Percentiles rank a stretch among this genome's conserved stretches.
These are phyloP conservation scores for Margaritifera margaritifera DNA, from an alignment of 2,888 invertebrate genomes.

Conservation along the genomic window DNA sequence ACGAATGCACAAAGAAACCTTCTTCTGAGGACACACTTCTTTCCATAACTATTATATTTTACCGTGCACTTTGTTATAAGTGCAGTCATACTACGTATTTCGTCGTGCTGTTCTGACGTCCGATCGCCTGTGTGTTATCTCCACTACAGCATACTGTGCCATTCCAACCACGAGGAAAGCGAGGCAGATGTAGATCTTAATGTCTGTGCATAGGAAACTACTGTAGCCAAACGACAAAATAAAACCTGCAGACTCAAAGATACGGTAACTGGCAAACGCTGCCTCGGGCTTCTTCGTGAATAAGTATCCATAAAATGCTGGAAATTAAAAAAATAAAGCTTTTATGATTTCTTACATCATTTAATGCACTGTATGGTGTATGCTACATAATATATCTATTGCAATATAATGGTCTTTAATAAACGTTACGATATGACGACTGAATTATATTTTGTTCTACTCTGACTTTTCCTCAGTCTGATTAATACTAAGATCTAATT, in stretches of 20 bases:
- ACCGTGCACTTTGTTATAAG: too few relatives aligned
- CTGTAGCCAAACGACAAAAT: conserved; percentile 88
- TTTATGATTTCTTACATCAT: background rate
- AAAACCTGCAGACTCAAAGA: conserved; percentile 93
- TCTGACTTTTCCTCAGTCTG: too few relatives aligned
- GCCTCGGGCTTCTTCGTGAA: conserved; percentile 42
- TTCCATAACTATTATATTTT: too few relatives aligned
- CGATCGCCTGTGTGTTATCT: conserved; percentile 23
- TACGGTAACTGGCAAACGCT: conserved; percentile 42
- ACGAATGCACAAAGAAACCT: too few relatives aligned
- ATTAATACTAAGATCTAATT: too few relatives aligned
- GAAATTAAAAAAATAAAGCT: conserved; percentile 79
- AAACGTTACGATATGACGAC: too few relatives aligned
- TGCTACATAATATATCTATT: too few relatives aligned
- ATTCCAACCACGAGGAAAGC: conserved; percentile 34
- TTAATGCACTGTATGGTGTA: too few relatives aligned
- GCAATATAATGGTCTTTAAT: too few relatives aligned
- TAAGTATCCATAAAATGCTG: conserved; percentile 47
- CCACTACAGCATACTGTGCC: conserved; percentile 34
- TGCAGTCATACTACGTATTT: background rate
- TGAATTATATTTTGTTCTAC: too few relatives aligned
- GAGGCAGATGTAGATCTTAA: conserved; percentile 79
- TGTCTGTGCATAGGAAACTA: conserved; percentile 83
- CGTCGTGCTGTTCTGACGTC: background rate
- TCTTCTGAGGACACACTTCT: too few relatives aligned